These are phyloP conservation scores for Limnephilus marmoratus DNA, from an alignment of 2,888 invertebrate genomes.

Conservation along the genomic window DNA sequence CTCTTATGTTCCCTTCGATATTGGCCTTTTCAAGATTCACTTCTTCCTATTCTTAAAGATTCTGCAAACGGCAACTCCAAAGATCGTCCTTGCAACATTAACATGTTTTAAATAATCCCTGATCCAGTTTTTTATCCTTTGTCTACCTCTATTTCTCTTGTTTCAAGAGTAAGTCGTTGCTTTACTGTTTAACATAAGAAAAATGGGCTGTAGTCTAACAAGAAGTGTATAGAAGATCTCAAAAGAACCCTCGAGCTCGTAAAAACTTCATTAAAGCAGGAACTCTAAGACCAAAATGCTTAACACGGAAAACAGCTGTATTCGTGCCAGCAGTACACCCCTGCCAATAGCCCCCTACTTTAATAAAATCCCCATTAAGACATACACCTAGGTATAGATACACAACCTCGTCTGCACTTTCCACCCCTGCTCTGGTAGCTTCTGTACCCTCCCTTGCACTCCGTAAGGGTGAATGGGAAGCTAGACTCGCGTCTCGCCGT, in stretches of 20 bases:
- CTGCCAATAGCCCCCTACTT: not conserved
- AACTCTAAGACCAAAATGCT: not conserved
- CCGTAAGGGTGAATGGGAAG: not conserved
- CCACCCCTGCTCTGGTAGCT: not conserved
- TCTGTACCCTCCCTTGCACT: not conserved
- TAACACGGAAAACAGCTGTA: not conserved
- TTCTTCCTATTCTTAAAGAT: not conserved
- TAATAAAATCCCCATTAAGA: conserved; percentile 2
- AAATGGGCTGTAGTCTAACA: not conserved
- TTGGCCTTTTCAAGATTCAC: too few species aligned
- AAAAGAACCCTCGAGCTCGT: not conserved
- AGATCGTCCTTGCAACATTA: not conserved
- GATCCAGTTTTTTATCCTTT: not conserved
- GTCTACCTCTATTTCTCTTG: not conserved
- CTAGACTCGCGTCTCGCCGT: not conserved
- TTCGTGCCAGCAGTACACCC: not conserved
- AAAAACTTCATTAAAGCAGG: not conserved
- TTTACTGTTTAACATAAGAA: not conserved
- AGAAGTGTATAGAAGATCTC: not conserved
- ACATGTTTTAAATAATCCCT: not conserved
- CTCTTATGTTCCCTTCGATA: too few species aligned
- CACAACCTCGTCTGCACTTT: not conserved
- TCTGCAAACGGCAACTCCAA: not conserved
- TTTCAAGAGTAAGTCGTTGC: not conserved
- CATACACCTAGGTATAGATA: not conserved